phyloP scores from a whole-genome alignment of 2,113 vertebrate genomes.

The Pelvicachromis taeniatus region DNA sequence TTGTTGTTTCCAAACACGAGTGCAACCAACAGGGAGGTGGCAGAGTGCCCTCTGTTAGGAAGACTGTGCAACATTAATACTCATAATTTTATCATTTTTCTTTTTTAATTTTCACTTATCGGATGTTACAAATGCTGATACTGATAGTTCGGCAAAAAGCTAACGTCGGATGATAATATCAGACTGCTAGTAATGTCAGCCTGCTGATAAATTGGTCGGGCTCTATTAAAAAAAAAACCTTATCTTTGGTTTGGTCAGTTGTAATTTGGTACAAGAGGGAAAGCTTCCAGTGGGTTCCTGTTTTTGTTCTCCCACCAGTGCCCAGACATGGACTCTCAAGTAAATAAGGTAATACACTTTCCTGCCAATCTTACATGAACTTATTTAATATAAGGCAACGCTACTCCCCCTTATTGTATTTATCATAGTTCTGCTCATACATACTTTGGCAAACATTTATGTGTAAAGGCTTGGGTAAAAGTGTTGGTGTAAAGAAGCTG shows the following conservation, averaged over 20 bases:
- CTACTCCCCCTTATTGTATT: neutral
- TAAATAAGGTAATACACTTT: neutral
- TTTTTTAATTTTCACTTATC: fast-evolving
- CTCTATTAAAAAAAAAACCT: neutral
- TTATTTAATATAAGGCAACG: neutral
- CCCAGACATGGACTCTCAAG: too few relatives aligned
- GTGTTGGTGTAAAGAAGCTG: too few relatives aligned
- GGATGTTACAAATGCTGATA: neutral
- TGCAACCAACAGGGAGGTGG: neutral
- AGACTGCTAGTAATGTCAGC: neutral
- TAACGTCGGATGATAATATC: neutral
- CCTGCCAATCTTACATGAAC: neutral
- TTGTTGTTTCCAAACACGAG: neutral
- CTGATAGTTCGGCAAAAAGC: fast-evolving
- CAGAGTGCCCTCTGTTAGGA: neutral
- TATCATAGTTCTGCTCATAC: neutral
- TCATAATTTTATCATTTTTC: neutral
- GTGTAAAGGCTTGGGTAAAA: too few relatives aligned
- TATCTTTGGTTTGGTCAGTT: neutral
- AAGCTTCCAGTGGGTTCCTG: neutral
- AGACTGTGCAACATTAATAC: neutral
- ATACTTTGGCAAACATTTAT: too few relatives aligned
- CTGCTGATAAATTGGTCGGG: neutral
- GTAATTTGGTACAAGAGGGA: neutral
- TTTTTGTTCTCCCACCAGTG: neutral